Base-by-base conservation (phyloP, 2,888 invertebrate genomes). In the Amphipoea oculea region DNA sequence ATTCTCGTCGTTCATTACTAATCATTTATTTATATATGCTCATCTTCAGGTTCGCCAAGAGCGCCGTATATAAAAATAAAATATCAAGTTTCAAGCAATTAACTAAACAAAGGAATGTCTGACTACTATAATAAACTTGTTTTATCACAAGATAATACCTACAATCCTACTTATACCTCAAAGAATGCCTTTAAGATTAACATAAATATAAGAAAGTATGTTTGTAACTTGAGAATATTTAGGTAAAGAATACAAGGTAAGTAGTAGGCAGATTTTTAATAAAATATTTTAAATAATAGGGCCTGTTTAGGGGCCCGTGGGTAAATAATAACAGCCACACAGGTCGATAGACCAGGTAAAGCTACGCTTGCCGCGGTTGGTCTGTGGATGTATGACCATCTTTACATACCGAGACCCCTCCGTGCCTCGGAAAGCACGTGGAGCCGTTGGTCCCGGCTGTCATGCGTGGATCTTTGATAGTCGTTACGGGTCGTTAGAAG, bases 21-120 rank as follows among this genome's bases (percentile, higher is more conserved):
- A 36, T 36, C 36, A 36, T 36, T 36, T 36, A 36, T 36, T 36
- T 36, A 36, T 36, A 36, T 36, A 3, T 36, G 36, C 36, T 67
- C 12, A 72, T 82, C 36, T 54, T 20, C 17, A 65, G 36, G 36
- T 36, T 3, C 9, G 23, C 29, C n/a, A 63, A 68, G 23, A 63
- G 17, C 36, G 11, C 36, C 17, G 9, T 54, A 20, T 17, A 48
- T 48, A 40, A 62, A 42, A 62, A 73, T 42, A 68, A 67, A 77
- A 86, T 82, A 72, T 62, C 78, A 84, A 76, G 84, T 84, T 79
- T 45, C 12, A 60, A 84, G 45, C 71, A 74, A 85, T 84, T 69
- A 86, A 76, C 68, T 68, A 71, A 66, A 87, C 87, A 85, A 85
- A 84, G 51, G 85, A 87, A 87, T 85, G 68, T 84, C 66, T 69